Percentiles rank a stretch among this genome's conserved stretches.
These are phyloP conservation scores for Ceyx melanurus DNA, from an alignment of 2,113 vertebrate species.

Conservation along the genomic window DNA sequence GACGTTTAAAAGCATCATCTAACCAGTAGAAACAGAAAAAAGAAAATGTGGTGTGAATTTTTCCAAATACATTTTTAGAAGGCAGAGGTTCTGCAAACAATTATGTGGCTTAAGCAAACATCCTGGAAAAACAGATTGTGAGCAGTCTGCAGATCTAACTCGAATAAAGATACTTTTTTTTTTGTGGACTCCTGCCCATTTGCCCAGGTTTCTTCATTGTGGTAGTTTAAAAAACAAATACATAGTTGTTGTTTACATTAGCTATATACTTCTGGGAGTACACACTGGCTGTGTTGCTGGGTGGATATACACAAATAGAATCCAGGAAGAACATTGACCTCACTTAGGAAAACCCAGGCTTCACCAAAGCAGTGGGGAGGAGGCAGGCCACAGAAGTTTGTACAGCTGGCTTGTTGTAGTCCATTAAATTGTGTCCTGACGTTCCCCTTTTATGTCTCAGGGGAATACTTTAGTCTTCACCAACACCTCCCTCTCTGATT, in stretches of 20 bases:
- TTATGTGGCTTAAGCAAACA: slow-evolving; percentile 2
- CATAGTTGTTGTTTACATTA: neutral
- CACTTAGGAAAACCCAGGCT: neutral
- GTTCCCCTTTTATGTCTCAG: neutral
- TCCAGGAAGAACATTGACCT: neutral
- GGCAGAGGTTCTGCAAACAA: slow-evolving; percentile 37
- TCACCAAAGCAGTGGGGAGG: neutral
- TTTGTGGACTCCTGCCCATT: neutral
- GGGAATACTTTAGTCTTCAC: neutral
- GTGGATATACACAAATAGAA: neutral
- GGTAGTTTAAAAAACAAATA: neutral
- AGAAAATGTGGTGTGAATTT: neutral
- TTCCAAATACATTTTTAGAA: slow-evolving; percentile 14
- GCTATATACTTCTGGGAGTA: neutral
- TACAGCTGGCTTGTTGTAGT: neutral
- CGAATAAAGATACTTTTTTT: neutral
- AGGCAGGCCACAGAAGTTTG: neutral
- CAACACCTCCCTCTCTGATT: neutral
- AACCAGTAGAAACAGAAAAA: neutral
- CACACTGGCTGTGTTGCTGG: neutral
- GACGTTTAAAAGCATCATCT: neutral
- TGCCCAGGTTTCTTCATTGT: neutral
- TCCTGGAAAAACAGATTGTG: neutral
- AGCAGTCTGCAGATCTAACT: neutral
- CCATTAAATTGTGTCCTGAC: neutral